Conservation (phyloP, 2,797 vertebrate species). For the Crypturellus tataupa region DNA sequence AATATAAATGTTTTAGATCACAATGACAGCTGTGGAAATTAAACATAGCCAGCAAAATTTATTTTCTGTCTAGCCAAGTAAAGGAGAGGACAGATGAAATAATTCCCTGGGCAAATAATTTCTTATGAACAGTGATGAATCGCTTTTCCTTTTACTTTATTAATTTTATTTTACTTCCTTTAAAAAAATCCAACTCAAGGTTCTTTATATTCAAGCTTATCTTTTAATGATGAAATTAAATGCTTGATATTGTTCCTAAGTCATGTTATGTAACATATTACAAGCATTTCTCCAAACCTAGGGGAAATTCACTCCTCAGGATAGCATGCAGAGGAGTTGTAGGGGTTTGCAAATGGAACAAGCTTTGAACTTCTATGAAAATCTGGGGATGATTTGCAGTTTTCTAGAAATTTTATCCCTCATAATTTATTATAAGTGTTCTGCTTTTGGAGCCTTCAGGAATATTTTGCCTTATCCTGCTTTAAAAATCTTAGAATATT, state of each 20-base stretch:
- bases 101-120: conserved; percentile 2
- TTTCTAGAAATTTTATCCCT: not conserved
- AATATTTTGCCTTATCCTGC: not conserved
- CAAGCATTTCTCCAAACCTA: not conserved
- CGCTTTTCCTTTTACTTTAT: conserved; percentile 31
- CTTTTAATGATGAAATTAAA: not conserved
- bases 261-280: not conserved
- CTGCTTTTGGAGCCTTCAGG: not conserved
- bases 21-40: conserved; percentile 66
- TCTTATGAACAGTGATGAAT: conserved; percentile 30
- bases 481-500: not conserved
- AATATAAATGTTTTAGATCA: conserved; percentile 68
- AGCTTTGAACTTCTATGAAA: not conserved
- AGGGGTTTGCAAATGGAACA: not conserved
- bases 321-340: not conserved
- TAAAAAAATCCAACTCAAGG: not conserved
- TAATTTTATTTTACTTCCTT: not conserved
- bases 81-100: conserved; percentile 55
- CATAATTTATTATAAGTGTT: not conserved
- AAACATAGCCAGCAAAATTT: conserved; percentile 63
- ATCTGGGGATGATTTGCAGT: not conserved
- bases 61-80: conserved; percentile 60
- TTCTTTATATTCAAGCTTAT: conserved; percentile 6
- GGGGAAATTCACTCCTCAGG: not conserved
- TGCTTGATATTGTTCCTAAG: not conserved